Evolutionary conservation across 1,140 invertebrate genomes (phyloP).

Genomic region (Cherax destructor): DNA sequence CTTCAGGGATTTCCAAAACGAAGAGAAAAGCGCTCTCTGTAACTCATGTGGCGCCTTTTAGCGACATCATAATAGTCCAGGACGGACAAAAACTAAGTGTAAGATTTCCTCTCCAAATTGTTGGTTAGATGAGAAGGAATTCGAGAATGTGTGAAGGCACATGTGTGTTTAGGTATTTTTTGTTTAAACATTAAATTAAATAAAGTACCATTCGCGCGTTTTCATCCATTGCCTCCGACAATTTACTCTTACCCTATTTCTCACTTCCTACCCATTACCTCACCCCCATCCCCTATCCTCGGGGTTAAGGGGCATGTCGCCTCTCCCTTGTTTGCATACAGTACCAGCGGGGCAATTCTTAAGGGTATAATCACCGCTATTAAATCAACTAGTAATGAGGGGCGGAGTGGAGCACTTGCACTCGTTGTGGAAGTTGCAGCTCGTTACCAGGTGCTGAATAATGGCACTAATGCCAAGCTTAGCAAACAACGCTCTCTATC

Average conservation of each 20-base stretch:
- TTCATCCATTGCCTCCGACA: neutral
- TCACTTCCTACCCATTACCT: neutral
- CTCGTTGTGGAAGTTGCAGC: neutral
- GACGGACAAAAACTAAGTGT: too few species aligned
- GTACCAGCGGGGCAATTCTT: neutral
- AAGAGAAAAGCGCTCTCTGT: too few species aligned
- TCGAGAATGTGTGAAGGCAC: too few species aligned
- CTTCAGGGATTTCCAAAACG: too few species aligned
- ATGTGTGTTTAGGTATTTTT: too few species aligned
- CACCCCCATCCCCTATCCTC: neutral
- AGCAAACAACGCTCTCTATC: neutral
- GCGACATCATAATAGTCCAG: too few species aligned
- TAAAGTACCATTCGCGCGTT: too few species aligned
- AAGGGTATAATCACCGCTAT: neutral
- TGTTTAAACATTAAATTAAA: too few species aligned
- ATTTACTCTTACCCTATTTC: neutral
- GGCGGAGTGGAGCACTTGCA: neutral
- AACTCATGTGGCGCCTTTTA: too few species aligned
- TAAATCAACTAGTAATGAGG: neutral
- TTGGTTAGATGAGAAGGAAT: too few species aligned
- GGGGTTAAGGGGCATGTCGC: neutral
- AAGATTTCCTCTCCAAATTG: too few species aligned
- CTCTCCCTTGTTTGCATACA: neutral
- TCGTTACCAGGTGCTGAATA: neutral
- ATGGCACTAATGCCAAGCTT: neutral